A percentile compares a stretch with the other conserved stretches of the same genome.
These are phyloP conservation scores for Panagrolaimus sp. DNA, from an alignment of 1,140 invertebrate genomes.

Conservation along the genomic window DNA sequence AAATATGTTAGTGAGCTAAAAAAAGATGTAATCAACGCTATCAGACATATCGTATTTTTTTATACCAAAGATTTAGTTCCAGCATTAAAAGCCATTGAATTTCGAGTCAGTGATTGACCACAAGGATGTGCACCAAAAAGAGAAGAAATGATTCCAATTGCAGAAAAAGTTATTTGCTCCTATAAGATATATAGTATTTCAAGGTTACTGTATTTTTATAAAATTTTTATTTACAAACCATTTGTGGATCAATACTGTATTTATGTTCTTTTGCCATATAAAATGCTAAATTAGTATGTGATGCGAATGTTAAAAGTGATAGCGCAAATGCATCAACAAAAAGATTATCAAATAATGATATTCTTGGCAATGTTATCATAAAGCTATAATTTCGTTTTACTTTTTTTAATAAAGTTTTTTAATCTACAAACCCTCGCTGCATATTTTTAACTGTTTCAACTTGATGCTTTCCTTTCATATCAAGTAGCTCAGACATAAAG, in stretches of 20 bases:
- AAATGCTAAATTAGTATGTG: conserved; percentile 26
- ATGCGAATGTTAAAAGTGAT: conserved; percentile 30
- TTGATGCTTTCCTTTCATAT: conserved; percentile 22
- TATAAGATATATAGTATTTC: too few species aligned
- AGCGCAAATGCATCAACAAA: conserved; percentile 29
- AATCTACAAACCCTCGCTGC: background rate
- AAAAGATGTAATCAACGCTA: background rate
- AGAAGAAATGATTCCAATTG: conserved; percentile 25
- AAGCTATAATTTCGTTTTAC: conserved; percentile 12
- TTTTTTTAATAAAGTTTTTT: conserved; percentile 8
- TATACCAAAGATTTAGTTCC: conserved; percentile 34
- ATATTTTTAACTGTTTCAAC: conserved; percentile 31
- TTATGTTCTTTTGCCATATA: conserved; percentile 31
- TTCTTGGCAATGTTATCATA: conserved; percentile 25
- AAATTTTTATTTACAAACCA: background rate
- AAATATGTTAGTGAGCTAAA: conserved; percentile 34
- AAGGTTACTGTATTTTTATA: conserved; percentile 7
- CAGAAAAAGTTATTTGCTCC: conserved; percentile 30
- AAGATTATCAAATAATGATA: conserved; percentile 24
- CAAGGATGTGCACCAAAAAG: conserved; percentile 27
- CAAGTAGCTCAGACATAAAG: conserved; percentile 31
- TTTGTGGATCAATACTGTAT: conserved; percentile 29
- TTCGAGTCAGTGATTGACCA: conserved; percentile 32
- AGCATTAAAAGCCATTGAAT: conserved; percentile 28
- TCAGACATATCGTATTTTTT: background rate